These are phyloP conservation scores for Drosophila mayaguana DNA, from an alignment of 2,888 invertebrate genomes.

Conservation along the genomic window DNA sequence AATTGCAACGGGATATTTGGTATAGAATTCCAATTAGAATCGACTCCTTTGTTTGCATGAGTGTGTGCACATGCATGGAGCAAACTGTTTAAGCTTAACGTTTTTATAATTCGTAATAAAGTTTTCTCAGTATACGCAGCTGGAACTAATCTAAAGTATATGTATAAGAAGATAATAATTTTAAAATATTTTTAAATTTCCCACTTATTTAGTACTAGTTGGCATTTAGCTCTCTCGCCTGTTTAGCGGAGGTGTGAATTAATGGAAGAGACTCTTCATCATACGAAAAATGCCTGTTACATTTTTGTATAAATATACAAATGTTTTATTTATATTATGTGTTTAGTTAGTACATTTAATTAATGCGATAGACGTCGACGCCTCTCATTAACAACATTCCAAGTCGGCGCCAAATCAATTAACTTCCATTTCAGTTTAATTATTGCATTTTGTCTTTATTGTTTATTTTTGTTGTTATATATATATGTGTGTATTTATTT, in stretches of 20 bases:
- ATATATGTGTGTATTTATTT: slow-evolving; percentile 1
- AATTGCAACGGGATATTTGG: no score
- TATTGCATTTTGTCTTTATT: slow-evolving; percentile 22
- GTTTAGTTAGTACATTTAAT: slow-evolving; percentile 73
- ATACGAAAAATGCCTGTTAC: slow-evolving; percentile 5
- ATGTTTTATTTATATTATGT: slow-evolving; percentile 42
- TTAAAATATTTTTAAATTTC: neutral
- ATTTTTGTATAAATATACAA: no score
- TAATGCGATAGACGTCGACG: slow-evolving; percentile 55
- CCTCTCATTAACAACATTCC: slow-evolving; percentile 69
- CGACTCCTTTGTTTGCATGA: neutral
- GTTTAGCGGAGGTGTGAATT: slow-evolving; percentile 31
- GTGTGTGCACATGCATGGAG: neutral
- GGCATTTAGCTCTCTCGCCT: neutral
- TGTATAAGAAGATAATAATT: neutral
- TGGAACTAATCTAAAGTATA: no score
- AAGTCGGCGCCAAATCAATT: slow-evolving; percentile 73
- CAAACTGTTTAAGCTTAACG: neutral
- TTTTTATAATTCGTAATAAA: no score
- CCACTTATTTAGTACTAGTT: neutral
- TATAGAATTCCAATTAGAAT: neutral
- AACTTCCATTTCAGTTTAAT: slow-evolving; percentile 55
- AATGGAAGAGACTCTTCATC: slow-evolving; percentile 15
- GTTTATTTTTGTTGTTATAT: neutral
- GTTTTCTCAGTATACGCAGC: no score